phyloP scores from a whole-genome alignment of 2,113 vertebrate species.

The Xyrauchen texanus region DNA sequence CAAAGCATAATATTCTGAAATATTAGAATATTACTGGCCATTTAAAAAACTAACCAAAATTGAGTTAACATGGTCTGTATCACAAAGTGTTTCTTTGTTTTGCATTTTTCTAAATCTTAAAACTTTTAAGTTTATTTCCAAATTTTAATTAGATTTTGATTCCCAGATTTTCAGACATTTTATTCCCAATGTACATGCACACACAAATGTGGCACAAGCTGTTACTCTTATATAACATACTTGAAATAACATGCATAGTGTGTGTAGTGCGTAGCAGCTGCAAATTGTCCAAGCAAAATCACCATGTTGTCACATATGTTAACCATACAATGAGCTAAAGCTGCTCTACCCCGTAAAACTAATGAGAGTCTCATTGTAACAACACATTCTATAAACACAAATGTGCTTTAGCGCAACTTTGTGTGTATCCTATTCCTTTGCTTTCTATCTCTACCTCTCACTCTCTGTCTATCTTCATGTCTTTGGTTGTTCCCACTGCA shows the following conservation, averaged over 20 bases:
- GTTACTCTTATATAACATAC: too few species aligned
- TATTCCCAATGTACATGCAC: too few species aligned
- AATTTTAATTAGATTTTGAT: too few species aligned
- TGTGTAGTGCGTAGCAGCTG: neutral
- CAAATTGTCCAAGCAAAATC: conserved; percentile 8
- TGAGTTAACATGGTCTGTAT: too few species aligned
- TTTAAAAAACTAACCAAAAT: too few species aligned
- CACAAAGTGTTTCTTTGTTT: too few species aligned
- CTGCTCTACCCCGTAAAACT: conserved; percentile 7
- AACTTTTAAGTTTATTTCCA: too few species aligned
- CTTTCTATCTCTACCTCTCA: neutral
- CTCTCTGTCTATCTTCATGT: conserved; percentile 1
- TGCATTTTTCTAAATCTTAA: too few species aligned
- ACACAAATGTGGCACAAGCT: neutral
- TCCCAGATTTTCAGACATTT: too few species aligned
- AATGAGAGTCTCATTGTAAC: conserved; percentile 14
- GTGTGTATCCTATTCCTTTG: neutral
- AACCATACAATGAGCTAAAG: conserved; percentile 1
- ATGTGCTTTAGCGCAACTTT: conserved; percentile 1
- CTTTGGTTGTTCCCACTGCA: conserved; percentile 24
- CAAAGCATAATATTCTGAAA: too few species aligned
- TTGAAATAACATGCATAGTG: neutral
- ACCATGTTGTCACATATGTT: conserved; percentile 33
- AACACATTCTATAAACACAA: conserved; percentile 17
- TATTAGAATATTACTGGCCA: too few species aligned